These are phyloP conservation scores for Laterallus jamaicensis DNA, from an alignment of 2,113 vertebrate species.

Conservation along the genomic window DNA sequence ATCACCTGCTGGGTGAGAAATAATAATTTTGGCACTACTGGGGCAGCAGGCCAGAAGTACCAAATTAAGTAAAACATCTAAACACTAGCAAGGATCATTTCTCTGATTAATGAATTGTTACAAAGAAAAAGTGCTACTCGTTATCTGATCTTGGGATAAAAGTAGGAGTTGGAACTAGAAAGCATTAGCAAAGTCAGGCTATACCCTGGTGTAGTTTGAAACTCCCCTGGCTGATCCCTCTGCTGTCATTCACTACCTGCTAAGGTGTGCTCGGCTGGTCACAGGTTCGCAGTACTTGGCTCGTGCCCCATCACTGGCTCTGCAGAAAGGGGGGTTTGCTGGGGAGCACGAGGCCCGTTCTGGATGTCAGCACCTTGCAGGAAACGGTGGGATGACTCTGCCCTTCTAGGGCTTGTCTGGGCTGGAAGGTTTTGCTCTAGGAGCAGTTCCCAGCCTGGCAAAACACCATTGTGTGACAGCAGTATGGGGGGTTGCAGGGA, in stretches of 20 bases:
- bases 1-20: conserved; percentile 88
- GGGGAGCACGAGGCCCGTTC: not conserved
- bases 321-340: not conserved
- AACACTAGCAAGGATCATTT: conserved; percentile 85
- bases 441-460: not conserved
- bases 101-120: conserved; percentile 90
- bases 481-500: not conserved
- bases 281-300: not conserved
- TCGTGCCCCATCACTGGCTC: not conserved
- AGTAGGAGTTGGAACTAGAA: conserved; percentile 61
- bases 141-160: conserved; percentile 82
- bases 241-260: not conserved
- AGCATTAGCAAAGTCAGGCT: conserved; percentile 41
- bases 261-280: not conserved
- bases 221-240: not conserved
- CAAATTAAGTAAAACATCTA: conserved; percentile 94
- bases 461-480: conserved; percentile 1
- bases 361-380: not conserved
- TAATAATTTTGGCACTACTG: conserved; percentile 89
- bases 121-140: conserved; percentile 77
- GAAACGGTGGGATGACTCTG: not conserved
- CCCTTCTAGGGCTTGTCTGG: conserved; percentile 1
- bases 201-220: conserved; percentile 29
- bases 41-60: conserved; percentile 88
- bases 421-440: conserved; percentile 28